A percentile compares a stretch with the other conserved stretches of the same genome.
Conservation (phyloP, 2,797 vertebrate genomes). For the Notolepis coatsorum region DNA sequence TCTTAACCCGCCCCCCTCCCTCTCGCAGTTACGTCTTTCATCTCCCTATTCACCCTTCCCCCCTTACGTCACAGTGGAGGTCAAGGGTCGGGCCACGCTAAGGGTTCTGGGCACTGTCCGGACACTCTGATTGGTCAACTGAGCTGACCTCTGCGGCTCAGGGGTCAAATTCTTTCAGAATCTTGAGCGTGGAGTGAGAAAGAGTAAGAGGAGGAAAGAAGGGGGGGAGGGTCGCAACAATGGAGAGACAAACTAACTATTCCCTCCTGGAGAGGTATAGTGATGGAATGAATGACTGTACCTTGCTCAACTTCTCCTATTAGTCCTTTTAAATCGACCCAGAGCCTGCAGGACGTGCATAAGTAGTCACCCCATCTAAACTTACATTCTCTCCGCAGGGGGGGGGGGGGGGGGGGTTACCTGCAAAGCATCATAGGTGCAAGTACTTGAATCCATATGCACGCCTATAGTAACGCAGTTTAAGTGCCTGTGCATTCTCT, state of each 20-base stretch:
- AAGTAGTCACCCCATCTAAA: conserved; percentile 16
- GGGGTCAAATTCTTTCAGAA: conserved; percentile 88
- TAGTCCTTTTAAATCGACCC: conserved; percentile 39
- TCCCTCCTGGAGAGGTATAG: conserved; percentile 78
- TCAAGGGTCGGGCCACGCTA: conserved; percentile 81
- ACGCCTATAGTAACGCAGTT: conserved; percentile 15
- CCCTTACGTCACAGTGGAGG: conserved; percentile 81
- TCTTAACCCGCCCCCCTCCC: conserved; percentile 85
- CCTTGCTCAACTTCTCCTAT: conserved; percentile 55
- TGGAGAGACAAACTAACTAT: conserved; percentile 81
- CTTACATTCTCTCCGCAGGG: conserved; percentile 3
- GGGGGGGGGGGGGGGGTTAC: conserved; percentile 13
- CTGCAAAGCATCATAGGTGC: conserved; percentile 9
- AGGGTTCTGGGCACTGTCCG: conserved; percentile 85
- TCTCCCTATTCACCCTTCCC: conserved; percentile 84
- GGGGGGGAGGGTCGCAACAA: conserved; percentile 79
- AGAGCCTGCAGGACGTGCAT: conserved; percentile 13
- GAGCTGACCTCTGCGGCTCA: conserved; percentile 79
- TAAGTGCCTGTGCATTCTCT: conserved; percentile 41
- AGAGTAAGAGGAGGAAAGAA: conserved; percentile 67
- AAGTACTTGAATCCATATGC: conserved; percentile 23
- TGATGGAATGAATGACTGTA: conserved; percentile 82
- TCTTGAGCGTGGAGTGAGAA: conserved; percentile 81
- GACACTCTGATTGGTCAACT: conserved; percentile 85
- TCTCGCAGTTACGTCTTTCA: conserved; percentile 82